Base-by-base conservation (phyloP, 2,797 vertebrate species). In the Pipistrellus kuhlii region DNA sequence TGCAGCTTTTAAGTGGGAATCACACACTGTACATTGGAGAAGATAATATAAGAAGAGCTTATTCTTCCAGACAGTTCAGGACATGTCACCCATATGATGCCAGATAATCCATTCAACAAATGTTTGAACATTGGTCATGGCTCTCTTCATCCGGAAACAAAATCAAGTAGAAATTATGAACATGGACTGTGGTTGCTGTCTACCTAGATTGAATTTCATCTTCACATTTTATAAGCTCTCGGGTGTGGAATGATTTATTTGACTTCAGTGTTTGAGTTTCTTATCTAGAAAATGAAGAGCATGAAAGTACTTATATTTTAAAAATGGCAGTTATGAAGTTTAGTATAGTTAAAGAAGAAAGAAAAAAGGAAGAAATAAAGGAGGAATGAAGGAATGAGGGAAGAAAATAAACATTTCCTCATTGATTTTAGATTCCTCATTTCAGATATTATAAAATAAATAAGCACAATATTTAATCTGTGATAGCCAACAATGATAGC, bases 401-500 rank as follows among this genome's bases (percentile, higher is more conserved):
- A 32, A 30, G 18, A 1, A 13, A 30, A 23, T 3, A 5, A 73
- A 23, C 1, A 35, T 32, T 11, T 87, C 35, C 13, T 68, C 8
- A 51, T 13, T 2, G 9, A 66, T 85, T 32, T 76, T 20, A 71
- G 8, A 77, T 87, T 69, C 9, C 10, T 90, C 10, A 78, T 27
- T 90, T 78, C 8, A 4, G 25, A 91, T 59, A 35, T 48, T 15
- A 64, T 13, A 93, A 91, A 85, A 57, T 73, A 80, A 68, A 41
- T 46, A 80, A 27, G 18, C 14, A 77, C 57, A 93, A 51, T 88
- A 85, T 21, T 91, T 27, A 73, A 27, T 69, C 41, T 38, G 2
- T 68, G 30, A 57, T 59, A 27, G 5, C 11, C 57, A 59, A 27
- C 11, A 27, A 27, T 27, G 57, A 27, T 30, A 62, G 11, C 57